phyloP scores from a whole-genome alignment of 2,113 vertebrate genomes.

The Hippocampus guttulatus region DNA sequence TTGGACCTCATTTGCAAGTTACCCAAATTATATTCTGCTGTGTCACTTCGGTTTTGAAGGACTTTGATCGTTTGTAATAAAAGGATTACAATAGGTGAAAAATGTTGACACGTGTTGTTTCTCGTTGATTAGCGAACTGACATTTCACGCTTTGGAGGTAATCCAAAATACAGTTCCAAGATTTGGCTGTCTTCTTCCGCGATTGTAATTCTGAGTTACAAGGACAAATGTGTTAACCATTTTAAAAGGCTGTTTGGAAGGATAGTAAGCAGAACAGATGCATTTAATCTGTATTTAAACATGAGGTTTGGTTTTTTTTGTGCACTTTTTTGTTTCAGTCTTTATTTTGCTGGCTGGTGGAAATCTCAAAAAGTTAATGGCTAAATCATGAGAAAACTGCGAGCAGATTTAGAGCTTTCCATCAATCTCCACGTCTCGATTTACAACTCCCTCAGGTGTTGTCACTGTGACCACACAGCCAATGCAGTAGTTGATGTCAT shows the following conservation, averaged over 20 bases:
- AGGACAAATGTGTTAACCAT: slow-evolving; percentile 2
- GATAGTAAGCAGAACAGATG: background rate
- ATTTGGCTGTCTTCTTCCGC: background rate
- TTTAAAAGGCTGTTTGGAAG: background rate
- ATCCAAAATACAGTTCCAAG: background rate
- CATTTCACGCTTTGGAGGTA: background rate
- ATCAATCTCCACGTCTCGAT: background rate
- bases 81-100: background rate
- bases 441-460: slow-evolving; percentile 23
- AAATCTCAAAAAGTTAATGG: background rate
- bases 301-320: background rate
- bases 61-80: background rate
- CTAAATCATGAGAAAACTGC: slow-evolving; percentile 8
- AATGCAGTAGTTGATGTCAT: background rate
- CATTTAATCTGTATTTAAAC: background rate
- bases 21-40: background rate
- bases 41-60: background rate
- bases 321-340: background rate
- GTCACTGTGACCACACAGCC: slow-evolving; percentile 12
- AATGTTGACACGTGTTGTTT: background rate
- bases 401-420: slow-evolving; percentile 5
- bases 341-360: background rate
- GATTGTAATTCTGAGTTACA: background rate
- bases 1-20: background rate
- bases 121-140: background rate